Percentiles rank a stretch among this genome's conserved stretches.
Conservation (phyloP, 2,888 invertebrate genomes). For the Pilophorus perplexus region DNA sequence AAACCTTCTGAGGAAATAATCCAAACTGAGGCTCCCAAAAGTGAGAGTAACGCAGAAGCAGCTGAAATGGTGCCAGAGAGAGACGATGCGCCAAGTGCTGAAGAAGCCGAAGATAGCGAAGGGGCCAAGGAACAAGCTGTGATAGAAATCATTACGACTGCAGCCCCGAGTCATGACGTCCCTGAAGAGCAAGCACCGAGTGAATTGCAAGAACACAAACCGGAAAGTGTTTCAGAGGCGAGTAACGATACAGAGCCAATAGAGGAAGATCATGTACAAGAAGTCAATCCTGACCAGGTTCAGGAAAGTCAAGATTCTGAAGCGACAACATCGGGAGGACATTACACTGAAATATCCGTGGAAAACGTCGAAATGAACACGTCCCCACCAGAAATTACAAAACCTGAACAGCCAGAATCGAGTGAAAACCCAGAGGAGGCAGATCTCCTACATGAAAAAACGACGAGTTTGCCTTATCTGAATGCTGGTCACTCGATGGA, state of each 20-base stretch:
- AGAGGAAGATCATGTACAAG: conserved; percentile 37
- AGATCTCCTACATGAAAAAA: too few relatives aligned
- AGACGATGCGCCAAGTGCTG: neutral
- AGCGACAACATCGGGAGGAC: conserved; percentile 25
- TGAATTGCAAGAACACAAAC: conserved; percentile 11
- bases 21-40: neutral
- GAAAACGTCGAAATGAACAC: conserved; percentile 44
- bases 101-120: conserved; percentile 5
- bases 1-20: conserved; percentile 20
- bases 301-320: conserved; percentile 29
- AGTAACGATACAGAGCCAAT: conserved; percentile 29
- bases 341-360: conserved; percentile 46
- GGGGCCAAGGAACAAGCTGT: conserved; percentile 2
- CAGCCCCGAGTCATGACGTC: neutral
- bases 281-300: conserved; percentile 37
- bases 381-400: conserved; percentile 32
- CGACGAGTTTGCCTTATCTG: neutral
- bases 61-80: neutral
- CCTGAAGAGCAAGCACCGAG: neutral
- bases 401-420: neutral
- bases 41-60: neutral
- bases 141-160: conserved; percentile 22
- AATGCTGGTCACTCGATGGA: neutral
- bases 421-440: neutral
- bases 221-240: conserved; percentile 38